phyloP scores from a whole-genome alignment of 2,113 vertebrate species.

The Progne subis region DNA sequence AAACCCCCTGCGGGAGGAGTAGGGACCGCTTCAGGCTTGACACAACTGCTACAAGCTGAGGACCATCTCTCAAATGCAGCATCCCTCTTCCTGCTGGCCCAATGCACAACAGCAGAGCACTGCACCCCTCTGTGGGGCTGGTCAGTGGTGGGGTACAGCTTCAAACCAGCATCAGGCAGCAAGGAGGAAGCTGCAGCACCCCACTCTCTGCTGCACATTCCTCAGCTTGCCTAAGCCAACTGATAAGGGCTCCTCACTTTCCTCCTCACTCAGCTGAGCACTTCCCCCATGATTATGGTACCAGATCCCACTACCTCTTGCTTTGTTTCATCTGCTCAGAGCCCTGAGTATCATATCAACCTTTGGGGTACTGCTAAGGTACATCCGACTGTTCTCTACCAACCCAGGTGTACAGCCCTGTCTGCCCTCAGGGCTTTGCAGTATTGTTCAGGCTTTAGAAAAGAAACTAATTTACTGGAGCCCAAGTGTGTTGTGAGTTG shows the following conservation, averaged over 20 bases:
- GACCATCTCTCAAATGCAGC: background rate
- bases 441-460: background rate
- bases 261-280: background rate
- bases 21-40: background rate
- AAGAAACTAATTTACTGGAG: background rate
- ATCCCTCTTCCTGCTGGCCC: background rate
- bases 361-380: background rate
- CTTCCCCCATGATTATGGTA: background rate
- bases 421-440: background rate
- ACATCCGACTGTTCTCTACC: background rate
- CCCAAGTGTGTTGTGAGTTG: background rate
- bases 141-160: background rate
- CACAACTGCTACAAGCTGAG: background rate
- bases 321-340: background rate
- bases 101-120: background rate
- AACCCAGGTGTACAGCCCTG: background rate
- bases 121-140: background rate
- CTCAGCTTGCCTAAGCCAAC: background rate
- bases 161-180: background rate
- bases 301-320: background rate
- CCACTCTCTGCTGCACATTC: background rate
- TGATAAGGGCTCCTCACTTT: background rate
- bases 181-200: background rate
- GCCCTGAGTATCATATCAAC: background rate
- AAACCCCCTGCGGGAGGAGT: background rate